phyloP scores from a whole-genome alignment of 2,797 vertebrate species.

The Acanthurus tractus region DNA sequence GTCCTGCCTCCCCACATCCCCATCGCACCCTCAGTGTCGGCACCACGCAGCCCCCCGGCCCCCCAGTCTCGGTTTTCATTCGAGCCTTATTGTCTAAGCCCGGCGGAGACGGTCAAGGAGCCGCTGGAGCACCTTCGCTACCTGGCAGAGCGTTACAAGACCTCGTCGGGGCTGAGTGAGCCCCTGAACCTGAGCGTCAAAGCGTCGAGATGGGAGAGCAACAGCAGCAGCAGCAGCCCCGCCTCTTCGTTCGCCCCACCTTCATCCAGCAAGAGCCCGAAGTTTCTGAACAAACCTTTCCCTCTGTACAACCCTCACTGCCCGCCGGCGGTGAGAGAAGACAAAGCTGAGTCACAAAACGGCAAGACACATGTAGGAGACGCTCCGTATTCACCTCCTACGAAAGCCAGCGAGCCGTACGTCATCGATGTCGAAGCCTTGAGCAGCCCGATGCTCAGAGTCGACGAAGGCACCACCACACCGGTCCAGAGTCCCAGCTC shows the following conservation, averaged over 20 bases:
- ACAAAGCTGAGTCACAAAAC: constrained; percentile 40
- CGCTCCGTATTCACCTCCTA: not conserved
- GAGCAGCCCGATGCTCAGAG: constrained; percentile 18
- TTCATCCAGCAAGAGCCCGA: constrained; percentile 75
- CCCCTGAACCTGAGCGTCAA: constrained; percentile 85
- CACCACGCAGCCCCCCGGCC: constrained; percentile 3
- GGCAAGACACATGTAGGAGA: not conserved
- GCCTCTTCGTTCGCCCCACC: constrained; percentile 79
- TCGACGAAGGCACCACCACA: not conserved
- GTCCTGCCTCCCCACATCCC: constrained; percentile 57
- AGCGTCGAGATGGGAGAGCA: constrained; percentile 21
- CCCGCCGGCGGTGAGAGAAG: constrained; percentile 19
- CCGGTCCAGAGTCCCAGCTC: constrained; percentile 12
- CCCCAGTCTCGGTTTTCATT: constrained; percentile 24
- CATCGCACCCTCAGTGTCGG: constrained; percentile 32
- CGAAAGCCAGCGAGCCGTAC: constrained; percentile 1
- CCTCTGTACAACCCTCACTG: constrained; percentile 70
- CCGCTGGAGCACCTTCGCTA: constrained; percentile 79
- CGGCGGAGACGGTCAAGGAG: constrained; percentile 40
- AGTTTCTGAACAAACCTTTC: constrained; percentile 83
- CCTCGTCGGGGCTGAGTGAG: constrained; percentile 70
- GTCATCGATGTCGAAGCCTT: constrained; percentile 37
- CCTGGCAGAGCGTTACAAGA: constrained; percentile 81
- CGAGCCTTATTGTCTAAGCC: not conserved
- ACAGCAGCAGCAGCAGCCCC: constrained; percentile 30